Conservation (phyloP, 2,888 invertebrate genomes). For the Diaperis boleti region DNA sequence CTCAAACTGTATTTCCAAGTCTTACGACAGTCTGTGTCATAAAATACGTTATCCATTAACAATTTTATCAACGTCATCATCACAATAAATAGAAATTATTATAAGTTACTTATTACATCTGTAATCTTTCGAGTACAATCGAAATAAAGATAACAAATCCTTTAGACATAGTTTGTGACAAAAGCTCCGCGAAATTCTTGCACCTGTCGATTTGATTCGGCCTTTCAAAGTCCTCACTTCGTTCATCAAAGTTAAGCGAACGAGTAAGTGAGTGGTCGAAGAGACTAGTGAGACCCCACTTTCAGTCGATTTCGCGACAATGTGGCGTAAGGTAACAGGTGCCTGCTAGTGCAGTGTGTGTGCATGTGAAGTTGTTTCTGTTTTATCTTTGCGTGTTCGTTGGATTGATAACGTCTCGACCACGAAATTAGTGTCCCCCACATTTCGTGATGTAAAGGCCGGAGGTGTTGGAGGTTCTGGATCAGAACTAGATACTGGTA, state of each 20-base stretch:
- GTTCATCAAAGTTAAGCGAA: conserved; percentile 21
- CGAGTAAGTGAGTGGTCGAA: conserved; percentile 41
- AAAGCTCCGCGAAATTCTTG: conserved; percentile 8
- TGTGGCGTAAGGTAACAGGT: conserved; percentile 51
- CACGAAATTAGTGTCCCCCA: neutral
- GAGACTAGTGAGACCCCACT: conserved; percentile 48
- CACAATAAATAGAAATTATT: conserved; percentile 17
- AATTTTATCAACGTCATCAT: conserved; percentile 19
- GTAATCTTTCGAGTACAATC: conserved; percentile 3
- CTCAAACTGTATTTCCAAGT: neutral
- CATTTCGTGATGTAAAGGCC: conserved; percentile 22
- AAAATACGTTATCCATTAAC: conserved; percentile 19
- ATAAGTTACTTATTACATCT: neutral
- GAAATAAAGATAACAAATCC: neutral
- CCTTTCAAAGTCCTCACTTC: conserved; percentile 18
- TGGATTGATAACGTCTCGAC: conserved; percentile 20
- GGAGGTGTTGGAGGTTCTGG: neutral
- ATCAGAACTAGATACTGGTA: conserved; percentile 5
- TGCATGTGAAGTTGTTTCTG: conserved; percentile 25
- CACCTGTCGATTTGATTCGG: conserved; percentile 27
- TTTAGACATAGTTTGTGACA: neutral
- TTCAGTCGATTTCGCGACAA: conserved; percentile 51
- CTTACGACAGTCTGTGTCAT: neutral
- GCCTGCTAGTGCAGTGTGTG: conserved; percentile 38
- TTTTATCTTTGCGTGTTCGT: conserved; percentile 17